phyloP scores from a whole-genome alignment of 2,113 vertebrate species.

The Anthoscopus minutus region DNA sequence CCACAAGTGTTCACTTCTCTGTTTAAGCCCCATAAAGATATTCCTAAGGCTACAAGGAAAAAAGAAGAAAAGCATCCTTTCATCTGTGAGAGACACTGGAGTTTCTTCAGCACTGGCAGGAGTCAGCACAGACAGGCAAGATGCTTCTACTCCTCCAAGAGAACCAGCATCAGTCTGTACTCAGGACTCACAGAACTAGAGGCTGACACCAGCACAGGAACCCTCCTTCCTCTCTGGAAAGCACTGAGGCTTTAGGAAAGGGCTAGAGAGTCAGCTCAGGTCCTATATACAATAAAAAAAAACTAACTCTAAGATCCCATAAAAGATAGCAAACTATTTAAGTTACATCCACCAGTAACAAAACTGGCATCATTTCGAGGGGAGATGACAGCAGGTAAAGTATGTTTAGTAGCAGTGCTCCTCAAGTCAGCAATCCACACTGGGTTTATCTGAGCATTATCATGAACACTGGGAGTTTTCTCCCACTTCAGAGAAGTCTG shows the following conservation, averaged over 20 bases:
- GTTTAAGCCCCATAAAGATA: not conserved
- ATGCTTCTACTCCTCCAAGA: not conserved
- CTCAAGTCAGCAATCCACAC: not conserved
- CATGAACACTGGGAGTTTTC: not conserved
- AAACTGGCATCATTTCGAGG: not conserved
- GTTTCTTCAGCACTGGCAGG: not conserved
- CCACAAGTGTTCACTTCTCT: not conserved
- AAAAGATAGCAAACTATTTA: not conserved
- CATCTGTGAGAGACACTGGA: not conserved
- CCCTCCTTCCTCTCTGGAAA: not conserved
- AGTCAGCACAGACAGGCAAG: not conserved
- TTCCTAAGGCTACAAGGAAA: not conserved
- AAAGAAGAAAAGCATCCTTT: not conserved
- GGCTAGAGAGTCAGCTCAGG: not conserved
- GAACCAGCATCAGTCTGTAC: not conserved
- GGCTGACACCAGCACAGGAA: not conserved
- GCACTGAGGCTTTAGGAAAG: not conserved
- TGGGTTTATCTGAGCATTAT: not conserved
- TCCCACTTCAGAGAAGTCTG: not conserved
- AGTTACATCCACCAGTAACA: not conserved
- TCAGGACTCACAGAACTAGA: not conserved
- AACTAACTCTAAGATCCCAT: not conserved
- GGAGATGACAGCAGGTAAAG: not conserved
- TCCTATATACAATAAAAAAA: not conserved
- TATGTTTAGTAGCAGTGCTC: not conserved